Evolutionary conservation across 2,797 vertebrate species (phyloP).

Genomic region (Sebastes matsubarae): DNA sequence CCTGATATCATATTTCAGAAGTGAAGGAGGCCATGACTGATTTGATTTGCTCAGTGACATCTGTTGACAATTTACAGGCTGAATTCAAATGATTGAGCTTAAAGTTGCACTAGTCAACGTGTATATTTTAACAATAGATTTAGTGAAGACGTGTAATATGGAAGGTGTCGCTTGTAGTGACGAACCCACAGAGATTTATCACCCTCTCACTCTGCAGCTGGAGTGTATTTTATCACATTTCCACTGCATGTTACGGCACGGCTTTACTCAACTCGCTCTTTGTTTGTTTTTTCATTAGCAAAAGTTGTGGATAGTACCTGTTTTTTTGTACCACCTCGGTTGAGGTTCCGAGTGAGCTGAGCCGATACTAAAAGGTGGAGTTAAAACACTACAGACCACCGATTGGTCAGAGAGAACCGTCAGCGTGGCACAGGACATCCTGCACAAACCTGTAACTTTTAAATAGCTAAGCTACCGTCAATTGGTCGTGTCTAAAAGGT

Average conservation of each 20-base stretch:
- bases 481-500: too few species aligned
- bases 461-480: too few species aligned
- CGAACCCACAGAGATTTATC: background rate
- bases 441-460: too few species aligned
- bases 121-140: background rate
- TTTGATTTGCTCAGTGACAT: background rate
- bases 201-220: background rate
- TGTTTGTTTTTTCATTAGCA: fast-evolving
- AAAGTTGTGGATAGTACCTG: background rate
- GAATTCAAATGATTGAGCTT: background rate
- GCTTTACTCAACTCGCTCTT: background rate
- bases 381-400: background rate
- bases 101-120: background rate
- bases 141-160: background rate
- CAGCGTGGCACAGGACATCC: too few species aligned
- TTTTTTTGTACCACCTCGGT: background rate
- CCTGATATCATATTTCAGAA: background rate
- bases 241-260: background rate
- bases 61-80: background rate
- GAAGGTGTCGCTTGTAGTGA: background rate
- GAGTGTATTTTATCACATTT: background rate
- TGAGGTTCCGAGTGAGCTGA: background rate
- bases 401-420: background rate
- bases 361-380: background rate
- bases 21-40: background rate